Evolutionary conservation across 2,888 invertebrate species (phyloP), one percentile per base, ranked within the genome.

Genomic region (Teleiodes luculella): DNA sequence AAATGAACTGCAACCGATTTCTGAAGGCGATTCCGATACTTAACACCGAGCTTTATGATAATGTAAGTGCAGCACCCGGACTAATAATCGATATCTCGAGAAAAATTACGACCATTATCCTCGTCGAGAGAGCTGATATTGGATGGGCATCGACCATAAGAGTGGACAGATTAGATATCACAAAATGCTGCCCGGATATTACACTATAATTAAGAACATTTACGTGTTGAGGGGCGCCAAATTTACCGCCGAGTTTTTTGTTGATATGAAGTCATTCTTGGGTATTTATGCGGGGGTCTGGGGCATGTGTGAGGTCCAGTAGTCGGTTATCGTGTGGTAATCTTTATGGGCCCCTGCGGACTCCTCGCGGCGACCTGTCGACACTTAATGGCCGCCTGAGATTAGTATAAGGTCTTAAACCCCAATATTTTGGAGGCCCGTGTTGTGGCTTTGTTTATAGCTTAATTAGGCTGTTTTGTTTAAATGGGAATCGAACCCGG

Each of bases 381-480:
- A 79, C 87, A 81, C 80, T 80, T 88, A 89, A 89, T 87, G 87
- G 84, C 79, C 71, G 70, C 67, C 71, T 61, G 77, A 86, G 85
- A 87, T 86, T 86, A 86, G 81, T 81, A 76, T 71, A 67, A 70
- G 70, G 64, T 61, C 57, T 67, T 67, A 65, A 71, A 69, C 70
- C 69, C 67, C 75, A 78, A 81, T 80, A 80, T 86, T 83, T 83
- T 82, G 78, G 79, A 74, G 75, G 76, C 62, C 70, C 80, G 78
- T 88, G 86, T 87, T 86, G 86, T 84, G 82, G 88, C 75, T 84
- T 86, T 83, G 86, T 88, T 88, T 88, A 89, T 89, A 80, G 87
- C 87, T 89, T 89, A 88, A 89, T 89, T 89, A 88, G 87, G 75
- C 85, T 86, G 86, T 88, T 87, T 86, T 86, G 87, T 86, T 80